These are phyloP conservation scores for Gambusia affinis DNA, from an alignment of 2,113 vertebrate genomes.

Conservation along the genomic window DNA sequence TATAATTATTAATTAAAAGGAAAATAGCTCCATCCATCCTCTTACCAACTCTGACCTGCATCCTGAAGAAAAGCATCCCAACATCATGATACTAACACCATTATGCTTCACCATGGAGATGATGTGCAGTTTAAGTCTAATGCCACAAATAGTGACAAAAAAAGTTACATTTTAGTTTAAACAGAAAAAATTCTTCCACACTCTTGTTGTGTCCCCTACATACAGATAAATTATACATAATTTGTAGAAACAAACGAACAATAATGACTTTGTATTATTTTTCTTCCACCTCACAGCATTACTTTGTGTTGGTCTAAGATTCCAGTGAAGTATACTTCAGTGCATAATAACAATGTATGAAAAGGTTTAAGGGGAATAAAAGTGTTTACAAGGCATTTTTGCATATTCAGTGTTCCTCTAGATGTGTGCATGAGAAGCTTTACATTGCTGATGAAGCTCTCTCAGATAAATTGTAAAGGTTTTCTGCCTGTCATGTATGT, in stretches of 20 bases:
- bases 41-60: background rate
- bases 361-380: background rate
- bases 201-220: background rate
- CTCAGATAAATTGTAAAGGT: slow-evolving; percentile 9
- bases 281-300: background rate
- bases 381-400: background rate
- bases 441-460: background rate
- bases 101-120: background rate
- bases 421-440: slow-evolving; percentile 28
- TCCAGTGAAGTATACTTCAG: background rate
- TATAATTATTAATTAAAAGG: background rate
- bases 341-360: background rate
- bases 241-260: too few species aligned
- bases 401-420: slow-evolving; percentile 16
- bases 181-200: background rate
- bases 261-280: background rate
- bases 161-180: background rate
- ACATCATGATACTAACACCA: background rate
- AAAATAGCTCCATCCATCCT: background rate
- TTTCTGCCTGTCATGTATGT: slow-evolving; percentile 6
- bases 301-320: background rate
- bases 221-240: background rate
- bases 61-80: background rate
- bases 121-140: background rate
- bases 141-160: background rate